Evolutionary conservation across 2,113 vertebrate species (phyloP).

Genomic region (Phyllopteryx taeniolatus): DNA sequence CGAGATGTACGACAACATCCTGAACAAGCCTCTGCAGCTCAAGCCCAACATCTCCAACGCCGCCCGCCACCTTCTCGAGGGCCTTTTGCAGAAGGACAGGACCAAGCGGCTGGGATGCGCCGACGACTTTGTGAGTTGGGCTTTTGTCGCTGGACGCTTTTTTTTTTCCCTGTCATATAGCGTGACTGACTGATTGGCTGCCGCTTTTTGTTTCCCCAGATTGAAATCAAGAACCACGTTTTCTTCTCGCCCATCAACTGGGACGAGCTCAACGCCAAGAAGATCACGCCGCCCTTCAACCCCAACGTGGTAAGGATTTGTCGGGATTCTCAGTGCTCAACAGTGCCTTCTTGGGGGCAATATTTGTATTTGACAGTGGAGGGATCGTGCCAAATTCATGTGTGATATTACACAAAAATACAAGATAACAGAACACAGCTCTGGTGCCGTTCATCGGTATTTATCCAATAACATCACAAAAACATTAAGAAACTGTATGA

Average conservation of each 20-base stretch:
- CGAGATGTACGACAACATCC: conserved; percentile 99
- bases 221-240: conserved; percentile 95
- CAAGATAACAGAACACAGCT: no score
- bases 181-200: background rate
- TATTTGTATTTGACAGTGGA: no score
- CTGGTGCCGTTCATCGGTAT: no score
- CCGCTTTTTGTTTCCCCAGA: conserved; percentile 66
- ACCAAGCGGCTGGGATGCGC: conserved; percentile 91
- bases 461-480: no score
- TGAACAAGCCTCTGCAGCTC: conserved; percentile 96
- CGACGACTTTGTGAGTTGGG: conserved; percentile 91
- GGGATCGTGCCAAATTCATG: no score
- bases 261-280: conserved; percentile 98
- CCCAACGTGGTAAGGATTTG: conserved; percentile 89
- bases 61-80: conserved; percentile 90
- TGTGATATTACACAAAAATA: no score
- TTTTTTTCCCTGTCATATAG: no score
- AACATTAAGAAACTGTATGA: no score
- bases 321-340: background rate
- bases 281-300: conserved; percentile 98
- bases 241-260: conserved; percentile 99
- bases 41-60: conserved; percentile 99
- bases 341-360: no score
- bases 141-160: background rate
- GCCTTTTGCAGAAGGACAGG: conserved; percentile 92